phyloP scores from a whole-genome alignment of 2,113 vertebrate species.

The Eidolon helvum region DNA sequence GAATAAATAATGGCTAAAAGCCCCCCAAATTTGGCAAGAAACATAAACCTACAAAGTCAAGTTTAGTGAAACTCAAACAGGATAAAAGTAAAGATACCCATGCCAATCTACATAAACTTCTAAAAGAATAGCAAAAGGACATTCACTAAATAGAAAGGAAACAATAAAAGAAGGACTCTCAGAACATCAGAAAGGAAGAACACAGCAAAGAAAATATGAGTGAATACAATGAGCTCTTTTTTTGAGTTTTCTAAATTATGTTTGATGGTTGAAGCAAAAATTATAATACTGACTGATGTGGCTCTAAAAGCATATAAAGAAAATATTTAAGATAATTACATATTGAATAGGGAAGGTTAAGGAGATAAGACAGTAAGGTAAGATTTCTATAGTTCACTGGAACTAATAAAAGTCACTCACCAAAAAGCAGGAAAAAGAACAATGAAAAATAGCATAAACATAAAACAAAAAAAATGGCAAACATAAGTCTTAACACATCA shows the following conservation, averaged over 20 bases:
- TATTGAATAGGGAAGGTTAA: not conserved
- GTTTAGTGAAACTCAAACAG: not conserved
- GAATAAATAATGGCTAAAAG: not conserved
- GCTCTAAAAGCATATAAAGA: not conserved
- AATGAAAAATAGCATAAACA: not conserved
- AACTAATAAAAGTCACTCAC: not conserved
- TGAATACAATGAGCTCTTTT: not conserved
- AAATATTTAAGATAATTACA: not conserved
- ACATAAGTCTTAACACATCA: not conserved
- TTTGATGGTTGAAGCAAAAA: not conserved
- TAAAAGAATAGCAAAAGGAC: not conserved
- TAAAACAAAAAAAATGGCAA: not conserved
- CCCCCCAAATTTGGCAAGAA: not conserved
- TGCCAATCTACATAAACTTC: not conserved
- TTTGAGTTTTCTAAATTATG: constrained; percentile 12
- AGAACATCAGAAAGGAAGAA: not conserved
- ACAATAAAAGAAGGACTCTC: not conserved
- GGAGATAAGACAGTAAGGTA: not conserved
- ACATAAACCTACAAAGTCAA: not conserved
- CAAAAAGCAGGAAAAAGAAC: not conserved
- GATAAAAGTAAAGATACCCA: not conserved
- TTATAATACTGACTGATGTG: not conserved
- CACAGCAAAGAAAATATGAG: not conserved
- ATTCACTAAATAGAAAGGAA: not conserved
- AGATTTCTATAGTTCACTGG: not conserved